A percentile compares a stretch with the other conserved stretches of the same genome.
Evolutionary conservation across 2,888 invertebrate species (phyloP).

Genomic region (Andrena fulva): DNA sequence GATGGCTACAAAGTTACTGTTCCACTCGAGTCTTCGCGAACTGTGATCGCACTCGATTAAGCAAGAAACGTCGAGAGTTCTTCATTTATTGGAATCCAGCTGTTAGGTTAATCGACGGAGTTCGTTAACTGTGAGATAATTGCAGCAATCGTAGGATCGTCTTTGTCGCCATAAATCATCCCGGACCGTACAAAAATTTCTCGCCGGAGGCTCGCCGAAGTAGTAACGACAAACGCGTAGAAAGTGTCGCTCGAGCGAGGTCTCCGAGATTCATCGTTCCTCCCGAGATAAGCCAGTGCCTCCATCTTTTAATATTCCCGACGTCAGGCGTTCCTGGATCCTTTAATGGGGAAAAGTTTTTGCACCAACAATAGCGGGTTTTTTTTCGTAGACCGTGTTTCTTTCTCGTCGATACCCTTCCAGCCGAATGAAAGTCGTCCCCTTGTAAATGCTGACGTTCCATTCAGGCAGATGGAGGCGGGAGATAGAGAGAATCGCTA

Average conservation of each 20-base stretch:
- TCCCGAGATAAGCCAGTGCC: conserved; percentile 7
- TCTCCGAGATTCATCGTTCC: conserved; percentile 24
- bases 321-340: neutral
- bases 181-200: too few species aligned
- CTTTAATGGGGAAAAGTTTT: conserved; percentile 37
- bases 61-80: conserved; percentile 25
- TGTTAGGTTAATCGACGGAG: conserved; percentile 10
- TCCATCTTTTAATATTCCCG: conserved; percentile 29
- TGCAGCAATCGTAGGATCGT: neutral
- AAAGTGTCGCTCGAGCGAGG: conserved; percentile 14
- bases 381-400: neutral
- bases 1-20: neutral
- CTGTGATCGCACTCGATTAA: conserved; percentile 29
- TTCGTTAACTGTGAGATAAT: conserved; percentile 15
- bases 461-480: neutral
- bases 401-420: conserved; percentile 4
- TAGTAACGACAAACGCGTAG: conserved; percentile 8
- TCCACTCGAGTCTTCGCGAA: neutral
- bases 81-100: conserved; percentile 6
- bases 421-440: neutral
- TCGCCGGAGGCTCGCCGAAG: neutral
- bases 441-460: conserved; percentile 13
- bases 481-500: conserved; percentile 43
- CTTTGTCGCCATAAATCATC: neutral
- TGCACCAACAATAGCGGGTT: neutral